Base-by-base conservation (phyloP, 1,140 invertebrate genomes). In the Saxidomus purpurata region DNA sequence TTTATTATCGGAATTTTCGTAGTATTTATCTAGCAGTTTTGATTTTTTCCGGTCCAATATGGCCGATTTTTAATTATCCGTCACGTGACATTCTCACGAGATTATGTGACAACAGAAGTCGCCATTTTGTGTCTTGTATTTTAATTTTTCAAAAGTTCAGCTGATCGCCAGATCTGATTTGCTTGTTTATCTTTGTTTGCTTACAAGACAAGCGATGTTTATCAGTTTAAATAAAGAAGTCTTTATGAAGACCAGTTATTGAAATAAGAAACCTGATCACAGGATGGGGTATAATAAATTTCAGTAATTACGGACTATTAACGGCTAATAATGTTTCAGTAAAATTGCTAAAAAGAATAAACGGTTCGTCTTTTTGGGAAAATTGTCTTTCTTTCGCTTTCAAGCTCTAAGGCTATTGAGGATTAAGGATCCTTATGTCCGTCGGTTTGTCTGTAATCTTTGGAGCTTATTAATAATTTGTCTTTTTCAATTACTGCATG, bases 41-140 rank as follows among this genome's bases (percentile, higher is more conserved):
- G 13, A 11, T 67, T 34, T 31, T 31, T 67, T 34, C 19, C 13
- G 19, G 19, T 67, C 28, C 31, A 31, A 31, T n/a, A 67, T 34
- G 8, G 63, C 8, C 19, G 8, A 3, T 67, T 67, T 67, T 67
- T 67, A 67, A 67, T 67, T 67, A 67, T 8, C 25, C 13, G n/a
- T 67, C 63, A 67, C 63, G 63, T 67, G 63, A 67, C 34, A 8
- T n/a, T 67, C 63, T 67, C 63, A 34, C 63, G 63, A 67, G 63
- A 67, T 67, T 67, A 67, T 34, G 34, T 67, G 63, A 67, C 63
- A 31, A 3, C 25, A 31, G 34, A 31, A 67, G 15, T 67, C 63
- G 63, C 34, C 63, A 67, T 67, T 67, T 67, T 67, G 63, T 34
- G 63, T 67, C 28, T 67, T 67, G 63, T 9, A n/a, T 67, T 67